Conservation (phyloP, 2,888 invertebrate species). For the Smittia sp. region DNA sequence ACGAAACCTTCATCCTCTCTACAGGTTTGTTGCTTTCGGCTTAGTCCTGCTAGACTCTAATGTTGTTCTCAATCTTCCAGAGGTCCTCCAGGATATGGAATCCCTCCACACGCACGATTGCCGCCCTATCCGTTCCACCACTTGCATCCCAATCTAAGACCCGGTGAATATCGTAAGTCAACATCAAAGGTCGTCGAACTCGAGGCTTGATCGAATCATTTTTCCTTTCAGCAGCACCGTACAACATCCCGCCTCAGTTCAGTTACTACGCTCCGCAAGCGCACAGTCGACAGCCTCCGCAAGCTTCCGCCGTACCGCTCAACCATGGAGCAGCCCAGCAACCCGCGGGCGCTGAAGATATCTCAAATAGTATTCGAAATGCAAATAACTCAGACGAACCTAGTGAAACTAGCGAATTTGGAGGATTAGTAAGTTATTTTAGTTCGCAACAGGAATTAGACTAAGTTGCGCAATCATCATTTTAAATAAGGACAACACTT, state of each 20-base stretch:
- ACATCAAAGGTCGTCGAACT: too few relatives aligned
- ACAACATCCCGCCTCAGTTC: conserved; percentile 44
- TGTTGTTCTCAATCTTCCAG: background rate
- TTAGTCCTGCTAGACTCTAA: background rate
- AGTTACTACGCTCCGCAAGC: conserved; percentile 44
- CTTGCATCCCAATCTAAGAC: conserved; percentile 31
- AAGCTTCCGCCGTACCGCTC: conserved; percentile 42
- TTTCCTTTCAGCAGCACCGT: conserved; percentile 43
- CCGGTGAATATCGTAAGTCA: conserved; percentile 34
- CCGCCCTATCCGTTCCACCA: conserved; percentile 36
- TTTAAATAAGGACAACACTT: background rate
- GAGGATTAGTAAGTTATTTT: conserved; percentile 87
- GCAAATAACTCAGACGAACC: conserved; percentile 45
- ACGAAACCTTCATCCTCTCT: conserved; percentile 23
- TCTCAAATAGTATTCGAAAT: conserved; percentile 47
- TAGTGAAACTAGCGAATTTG: conserved; percentile 69
- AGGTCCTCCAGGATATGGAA: conserved; percentile 17
- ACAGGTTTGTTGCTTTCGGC: conserved; percentile 18
- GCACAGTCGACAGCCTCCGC: conserved; percentile 44
- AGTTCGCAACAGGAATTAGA: conserved; percentile 76
- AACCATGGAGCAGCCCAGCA: conserved; percentile 43
- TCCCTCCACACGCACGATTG: conserved; percentile 34
- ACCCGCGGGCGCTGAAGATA: conserved; percentile 54
- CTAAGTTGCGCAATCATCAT: conserved; percentile 12
- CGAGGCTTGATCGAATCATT: background rate